Base-by-base conservation (phyloP, 2,113 vertebrate genomes). In the Sinocyclocheilus rhinocerous region DNA sequence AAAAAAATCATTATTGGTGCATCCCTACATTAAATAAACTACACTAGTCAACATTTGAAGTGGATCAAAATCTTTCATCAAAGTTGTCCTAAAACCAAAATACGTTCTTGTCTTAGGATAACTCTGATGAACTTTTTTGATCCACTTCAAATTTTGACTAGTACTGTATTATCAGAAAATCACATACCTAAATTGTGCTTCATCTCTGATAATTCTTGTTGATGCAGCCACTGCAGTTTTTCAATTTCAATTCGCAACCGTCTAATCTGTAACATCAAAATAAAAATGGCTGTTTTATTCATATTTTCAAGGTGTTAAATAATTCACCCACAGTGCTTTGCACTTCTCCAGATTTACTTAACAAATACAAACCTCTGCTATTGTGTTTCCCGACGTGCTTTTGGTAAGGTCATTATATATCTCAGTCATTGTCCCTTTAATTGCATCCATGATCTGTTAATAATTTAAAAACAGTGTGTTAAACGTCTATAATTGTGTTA, bases 371-470 rank as follows among this genome's bases (percentile, higher is more conserved):
- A 98, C 98, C 96, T 99, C 98, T 9, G 97, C 96, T 91, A 99
- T 96, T 42, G 97, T 98, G 91, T 96, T 99, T 83, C 97, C 98
- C 13, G 98, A 97, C 39, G 97, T 96, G 92, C 95, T 98, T 93
- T 97, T 97, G 18, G 97, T 98, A 76, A 99, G 96, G 81, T 99
- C 97, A 15, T 98, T 99, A 88, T 98, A 99, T 87, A 99, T 97
- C 93, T 99, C 98, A 7, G 96, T 97, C 97, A 99, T 97, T 45
- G 98, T 99, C 87, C 98, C 98, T 94, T 99, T 99, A 86, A 99
- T 98, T 33, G 97, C 96, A 90, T 99, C 98, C 98, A 99, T 97
- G 94, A 99, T 99, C 98, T 99, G 93, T 86, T 88, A 61, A 87
- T 6, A 84, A 18, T 84, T 88, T 24, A 94, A 93, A 85, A 11